phyloP scores from a whole-genome alignment of 2,113 vertebrate genomes.

The Pluvianellus socialis region DNA sequence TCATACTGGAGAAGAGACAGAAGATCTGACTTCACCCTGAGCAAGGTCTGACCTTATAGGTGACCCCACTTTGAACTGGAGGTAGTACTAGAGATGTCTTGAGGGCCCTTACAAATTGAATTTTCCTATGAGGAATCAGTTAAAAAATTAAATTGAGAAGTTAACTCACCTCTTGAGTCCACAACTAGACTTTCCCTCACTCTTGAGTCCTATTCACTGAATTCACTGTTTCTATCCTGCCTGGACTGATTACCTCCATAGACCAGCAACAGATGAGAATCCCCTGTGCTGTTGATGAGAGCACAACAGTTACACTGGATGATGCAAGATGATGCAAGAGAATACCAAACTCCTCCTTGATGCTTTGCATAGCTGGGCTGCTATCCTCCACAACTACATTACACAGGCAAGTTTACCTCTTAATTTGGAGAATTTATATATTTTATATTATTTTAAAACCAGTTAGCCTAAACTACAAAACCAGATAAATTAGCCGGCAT shows the following conservation, averaged over 20 bases:
- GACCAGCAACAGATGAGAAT: neutral
- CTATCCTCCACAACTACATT: neutral
- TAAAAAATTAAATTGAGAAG: neutral
- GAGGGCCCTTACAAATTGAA: neutral
- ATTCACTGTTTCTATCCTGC: neutral
- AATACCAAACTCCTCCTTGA: neutral
- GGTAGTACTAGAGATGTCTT: neutral
- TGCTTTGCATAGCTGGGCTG: neutral
- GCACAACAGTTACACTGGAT: neutral
- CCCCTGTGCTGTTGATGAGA: neutral
- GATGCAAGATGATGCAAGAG: neutral
- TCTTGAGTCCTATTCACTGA: neutral
- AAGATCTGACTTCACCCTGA: neutral
- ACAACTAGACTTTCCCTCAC: neutral
- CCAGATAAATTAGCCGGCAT: neutral
- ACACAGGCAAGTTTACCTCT: neutral
- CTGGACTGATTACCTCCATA: neutral
- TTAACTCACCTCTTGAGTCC: neutral
- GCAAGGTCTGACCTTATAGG: neutral
- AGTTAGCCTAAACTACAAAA: neutral
- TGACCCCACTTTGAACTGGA: neutral
- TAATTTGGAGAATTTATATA: neutral
- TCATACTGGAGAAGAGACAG: neutral
- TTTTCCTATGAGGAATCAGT: neutral
- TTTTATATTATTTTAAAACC: neutral